A percentile compares a stretch with the other conserved stretches of the same genome.
phyloP scores from a whole-genome alignment of 2,888 invertebrate species.

The Acanthosepion esculentum region DNA sequence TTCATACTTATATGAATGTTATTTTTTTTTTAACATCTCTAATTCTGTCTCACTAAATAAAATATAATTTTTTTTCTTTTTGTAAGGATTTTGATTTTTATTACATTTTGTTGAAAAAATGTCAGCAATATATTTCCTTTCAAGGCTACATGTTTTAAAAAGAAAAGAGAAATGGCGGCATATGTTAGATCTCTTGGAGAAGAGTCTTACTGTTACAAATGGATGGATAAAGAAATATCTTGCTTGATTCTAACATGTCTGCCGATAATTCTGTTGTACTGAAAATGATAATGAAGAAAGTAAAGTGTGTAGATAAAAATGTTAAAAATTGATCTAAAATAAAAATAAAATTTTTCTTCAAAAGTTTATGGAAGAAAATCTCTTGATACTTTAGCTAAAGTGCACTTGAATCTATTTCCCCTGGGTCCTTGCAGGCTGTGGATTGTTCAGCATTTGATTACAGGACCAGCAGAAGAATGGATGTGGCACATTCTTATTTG shows the following conservation, averaged over 20 bases:
- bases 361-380: conserved; percentile 33
- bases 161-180: background rate
- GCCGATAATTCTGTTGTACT: background rate
- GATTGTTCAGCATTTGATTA: background rate
- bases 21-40: background rate
- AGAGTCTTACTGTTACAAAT: background rate
- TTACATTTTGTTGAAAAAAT: background rate
- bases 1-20: background rate
- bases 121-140: conserved; percentile 33
- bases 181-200: conserved; percentile 6
- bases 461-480: background rate
- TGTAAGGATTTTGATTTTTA: background rate
- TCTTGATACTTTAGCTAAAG: conserved; percentile 33
- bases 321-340: background rate
- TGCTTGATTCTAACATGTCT: background rate
- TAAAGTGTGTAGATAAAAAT: conserved; percentile 7
- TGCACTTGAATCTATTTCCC: conserved; percentile 33
- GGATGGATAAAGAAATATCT: background rate
- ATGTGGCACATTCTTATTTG: background rate
- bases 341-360: background rate
- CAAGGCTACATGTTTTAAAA: background rate
- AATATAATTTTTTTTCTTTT: background rate
- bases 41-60: conserved; percentile 14
- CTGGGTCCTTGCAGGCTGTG: background rate
- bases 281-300: conserved; percentile 33